Evolutionary conservation across 1,140 invertebrate species (phyloP).

Genomic region (Zaprionus gabonicus): DNA sequence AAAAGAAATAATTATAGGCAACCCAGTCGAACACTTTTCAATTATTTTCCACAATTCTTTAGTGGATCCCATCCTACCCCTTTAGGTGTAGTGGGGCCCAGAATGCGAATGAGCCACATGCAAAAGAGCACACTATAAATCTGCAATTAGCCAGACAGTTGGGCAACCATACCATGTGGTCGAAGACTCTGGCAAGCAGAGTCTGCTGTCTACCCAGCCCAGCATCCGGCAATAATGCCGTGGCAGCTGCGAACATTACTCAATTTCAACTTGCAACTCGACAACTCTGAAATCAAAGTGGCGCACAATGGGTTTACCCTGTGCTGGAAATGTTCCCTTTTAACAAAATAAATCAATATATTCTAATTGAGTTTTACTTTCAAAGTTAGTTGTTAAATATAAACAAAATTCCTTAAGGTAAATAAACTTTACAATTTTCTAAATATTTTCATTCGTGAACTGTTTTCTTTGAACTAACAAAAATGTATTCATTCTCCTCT

Average conservation of each 20-base stretch:
- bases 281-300: neutral
- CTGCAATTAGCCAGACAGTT: constrained; percentile 14
- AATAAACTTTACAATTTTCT: too few species aligned
- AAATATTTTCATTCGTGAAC: too few species aligned
- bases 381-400: too few species aligned
- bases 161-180: constrained; percentile 14
- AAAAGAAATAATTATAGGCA: neutral
- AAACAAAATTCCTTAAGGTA: too few species aligned
- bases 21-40: neutral
- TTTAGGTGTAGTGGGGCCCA: neutral
- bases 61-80: neutral
- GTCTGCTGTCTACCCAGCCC: neutral
- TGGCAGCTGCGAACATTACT: neutral
- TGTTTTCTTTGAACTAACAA: neutral
- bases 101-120: neutral
- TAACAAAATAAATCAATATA: neutral
- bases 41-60: neutral
- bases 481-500: neutral
- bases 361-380: neutral
- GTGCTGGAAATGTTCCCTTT: neutral
- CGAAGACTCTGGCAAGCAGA: neutral
- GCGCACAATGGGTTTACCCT: neutral
- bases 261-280: neutral
- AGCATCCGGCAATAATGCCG: neutral
- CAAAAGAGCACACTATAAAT: constrained; percentile 13